Evolutionary conservation across 2,888 invertebrate genomes (phyloP), one percentile per base, ranked within the genome.

Genomic region (Microplitis deprimator): DNA sequence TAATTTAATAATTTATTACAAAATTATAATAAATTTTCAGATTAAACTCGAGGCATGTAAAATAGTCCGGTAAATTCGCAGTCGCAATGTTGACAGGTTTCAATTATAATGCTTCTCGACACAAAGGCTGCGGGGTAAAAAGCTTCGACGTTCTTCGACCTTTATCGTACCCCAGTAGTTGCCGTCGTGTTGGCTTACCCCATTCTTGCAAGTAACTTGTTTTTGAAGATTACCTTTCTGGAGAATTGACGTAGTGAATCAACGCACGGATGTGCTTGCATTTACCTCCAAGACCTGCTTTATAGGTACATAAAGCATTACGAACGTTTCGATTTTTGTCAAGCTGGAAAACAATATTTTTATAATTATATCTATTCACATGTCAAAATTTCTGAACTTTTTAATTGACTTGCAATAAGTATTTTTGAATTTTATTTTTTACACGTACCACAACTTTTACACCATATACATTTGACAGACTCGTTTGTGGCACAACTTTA

Each of bases 201-300:
- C 79, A 82, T 77, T 75, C 68, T 79, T 81, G 80, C 3, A 40
- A 17, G 17, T 59, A 40, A 75, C 75, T 80, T 6, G 80, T 82
- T 79, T 79, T 82, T 17, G 79, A 80, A 64, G 77, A 29, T 40
- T 78, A 75, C 41, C 60, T 75, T 77, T 79, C 78, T 13, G 79
- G 65, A 13, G 80, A 80, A 79, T 81, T 82, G 1, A 81, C 68
- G 50, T 68, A 80, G 70, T 80, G 70, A 41, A 82, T 50, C 29
- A 80, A 59, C 17, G 79, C 81, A 77, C 76, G 77, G 8, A 81
- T 72, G 20, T 82, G 81, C 62, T 80, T 80, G 50, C 79, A 81
- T 76, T 77, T 78, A 41, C 77, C 76, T 7, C 76, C 77, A 13
- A 78, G 69, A 41, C 80, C 80, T 29, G 81, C 81, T 79, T 79